Percentiles rank a stretch among this genome's conserved stretches.
Conservation (phyloP, 64 coral and sea anemone species). For the Anthopleura sola region DNA sequence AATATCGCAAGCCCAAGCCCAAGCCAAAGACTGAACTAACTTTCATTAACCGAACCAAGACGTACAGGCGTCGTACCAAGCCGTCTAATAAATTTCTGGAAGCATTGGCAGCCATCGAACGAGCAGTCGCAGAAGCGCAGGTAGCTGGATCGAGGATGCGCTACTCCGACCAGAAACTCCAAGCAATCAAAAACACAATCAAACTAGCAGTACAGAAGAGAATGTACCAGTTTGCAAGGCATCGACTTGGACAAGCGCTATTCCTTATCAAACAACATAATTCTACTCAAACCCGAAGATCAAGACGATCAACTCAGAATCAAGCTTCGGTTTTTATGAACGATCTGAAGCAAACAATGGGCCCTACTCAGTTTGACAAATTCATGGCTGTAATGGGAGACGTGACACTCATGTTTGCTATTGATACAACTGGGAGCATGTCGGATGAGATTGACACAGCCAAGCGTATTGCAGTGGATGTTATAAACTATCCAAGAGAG, state of each 20-base stretch:
- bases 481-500: constrained; percentile 33
- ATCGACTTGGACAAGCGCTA: constrained; percentile 13
- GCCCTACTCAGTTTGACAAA: constrained; percentile 9
- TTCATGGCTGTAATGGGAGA: constrained; percentile 41
- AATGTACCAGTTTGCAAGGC: constrained; percentile 1
- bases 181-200: background rate
- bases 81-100: constrained; percentile 71
- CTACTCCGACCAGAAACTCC: background rate
- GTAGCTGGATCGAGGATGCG: background rate
- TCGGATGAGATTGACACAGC: constrained; percentile 24
- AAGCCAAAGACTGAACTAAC: background rate
- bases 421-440: constrained; percentile 50
- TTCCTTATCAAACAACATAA: background rate
- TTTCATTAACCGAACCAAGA: constrained; percentile 16
- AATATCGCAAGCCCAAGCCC: background rate
- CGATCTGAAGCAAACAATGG: background rate
- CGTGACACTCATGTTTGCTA: constrained; percentile 25
- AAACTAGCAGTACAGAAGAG: constrained; percentile 21
- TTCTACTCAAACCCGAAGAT: background rate
- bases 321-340: constrained; percentile 8
- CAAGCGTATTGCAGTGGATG: constrained; percentile 29
- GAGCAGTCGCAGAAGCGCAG: constrained; percentile 47
- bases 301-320: constrained; percentile 12
- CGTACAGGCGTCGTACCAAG: constrained; percentile 34
- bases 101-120: constrained; percentile 60